Evolutionary conservation across 2,113 vertebrate genomes (phyloP).

Genomic region (Pomatorhinus ruficollis): DNA sequence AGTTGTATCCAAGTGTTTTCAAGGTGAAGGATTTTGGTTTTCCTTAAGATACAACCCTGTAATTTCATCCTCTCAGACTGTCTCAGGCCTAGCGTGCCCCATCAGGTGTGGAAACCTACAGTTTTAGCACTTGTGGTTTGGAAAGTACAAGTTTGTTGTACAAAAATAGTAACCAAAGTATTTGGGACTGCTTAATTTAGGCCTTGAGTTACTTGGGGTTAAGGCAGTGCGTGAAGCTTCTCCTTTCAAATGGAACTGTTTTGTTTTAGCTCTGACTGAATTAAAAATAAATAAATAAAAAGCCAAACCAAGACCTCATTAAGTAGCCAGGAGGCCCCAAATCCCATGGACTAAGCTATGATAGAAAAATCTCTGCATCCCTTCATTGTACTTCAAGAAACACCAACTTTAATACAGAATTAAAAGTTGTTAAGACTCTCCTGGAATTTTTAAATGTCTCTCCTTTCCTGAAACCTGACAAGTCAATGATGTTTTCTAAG

Average conservation of each 20-base stretch:
- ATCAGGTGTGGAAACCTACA: not conserved
- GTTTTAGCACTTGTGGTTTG: not conserved
- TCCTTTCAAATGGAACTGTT: fast-evolving
- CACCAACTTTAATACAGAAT: not conserved
- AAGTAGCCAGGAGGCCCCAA: not conserved
- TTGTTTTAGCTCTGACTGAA: not conserved
- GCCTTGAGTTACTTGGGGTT: not conserved
- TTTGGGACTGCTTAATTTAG: not conserved
- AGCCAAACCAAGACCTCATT: fast-evolving
- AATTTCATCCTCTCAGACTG: not conserved
- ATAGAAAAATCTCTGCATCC: not conserved
- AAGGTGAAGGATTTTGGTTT: not conserved
- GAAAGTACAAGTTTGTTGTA: not conserved
- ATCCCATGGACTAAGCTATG: not conserved
- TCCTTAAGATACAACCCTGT: not conserved
- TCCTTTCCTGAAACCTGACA: not conserved
- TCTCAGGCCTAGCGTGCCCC: not conserved
- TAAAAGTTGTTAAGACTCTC: not conserved
- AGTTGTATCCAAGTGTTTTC: not conserved
- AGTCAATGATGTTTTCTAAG: not conserved
- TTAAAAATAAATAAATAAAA: not conserved
- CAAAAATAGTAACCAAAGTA: not conserved
- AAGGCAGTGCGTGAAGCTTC: not conserved
- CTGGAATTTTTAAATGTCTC: not conserved
- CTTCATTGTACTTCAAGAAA: not conserved